Percentiles rank a stretch among this genome's conserved stretches.
Evolutionary conservation across 2,113 vertebrate genomes (phyloP).

Genomic region (Pitta sordida): DNA sequence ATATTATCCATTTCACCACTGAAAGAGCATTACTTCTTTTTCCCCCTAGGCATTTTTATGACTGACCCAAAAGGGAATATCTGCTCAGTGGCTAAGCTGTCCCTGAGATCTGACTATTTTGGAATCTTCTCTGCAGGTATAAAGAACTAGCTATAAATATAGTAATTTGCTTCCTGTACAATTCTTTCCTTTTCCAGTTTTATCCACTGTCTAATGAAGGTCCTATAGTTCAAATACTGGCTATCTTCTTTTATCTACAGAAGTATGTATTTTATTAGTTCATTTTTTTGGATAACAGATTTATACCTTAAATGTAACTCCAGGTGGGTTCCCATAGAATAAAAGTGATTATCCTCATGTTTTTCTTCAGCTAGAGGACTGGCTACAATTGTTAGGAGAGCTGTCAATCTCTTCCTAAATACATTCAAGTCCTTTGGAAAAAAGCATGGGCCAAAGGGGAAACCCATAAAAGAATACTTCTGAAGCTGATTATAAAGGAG

Average conservation of each 20-base stretch:
- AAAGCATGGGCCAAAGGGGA: slow-evolving; percentile 36
- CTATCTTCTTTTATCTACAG: slow-evolving; percentile 3
- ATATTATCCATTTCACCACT: not conserved
- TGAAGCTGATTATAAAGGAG: slow-evolving; percentile 26
- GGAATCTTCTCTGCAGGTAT: not conserved
- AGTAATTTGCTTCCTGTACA: slow-evolving; percentile 17
- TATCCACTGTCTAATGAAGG: slow-evolving; percentile 9
- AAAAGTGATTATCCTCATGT: slow-evolving; percentile 4
- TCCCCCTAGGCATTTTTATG: not conserved
- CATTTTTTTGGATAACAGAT: slow-evolving; percentile 27
- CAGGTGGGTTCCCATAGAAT: not conserved
- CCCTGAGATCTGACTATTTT: slow-evolving; percentile 18
- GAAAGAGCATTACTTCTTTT: not conserved
- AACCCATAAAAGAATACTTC: slow-evolving; percentile 7
- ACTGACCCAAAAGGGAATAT: not conserved
- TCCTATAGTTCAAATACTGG: not conserved
- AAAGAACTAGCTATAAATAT: slow-evolving; percentile 2
- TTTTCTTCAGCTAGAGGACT: slow-evolving; percentile 10
- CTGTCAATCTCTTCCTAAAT: slow-evolving; percentile 55
- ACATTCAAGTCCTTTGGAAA: slow-evolving; percentile 24
- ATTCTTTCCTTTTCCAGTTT: not conserved
- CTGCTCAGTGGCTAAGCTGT: not conserved
- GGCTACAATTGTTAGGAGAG: not conserved
- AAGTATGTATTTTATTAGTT: not conserved
- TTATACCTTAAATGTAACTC: slow-evolving; percentile 5